phyloP scores from a whole-genome alignment of 2,113 vertebrate genomes.

The Nansenia antarctica region DNA sequence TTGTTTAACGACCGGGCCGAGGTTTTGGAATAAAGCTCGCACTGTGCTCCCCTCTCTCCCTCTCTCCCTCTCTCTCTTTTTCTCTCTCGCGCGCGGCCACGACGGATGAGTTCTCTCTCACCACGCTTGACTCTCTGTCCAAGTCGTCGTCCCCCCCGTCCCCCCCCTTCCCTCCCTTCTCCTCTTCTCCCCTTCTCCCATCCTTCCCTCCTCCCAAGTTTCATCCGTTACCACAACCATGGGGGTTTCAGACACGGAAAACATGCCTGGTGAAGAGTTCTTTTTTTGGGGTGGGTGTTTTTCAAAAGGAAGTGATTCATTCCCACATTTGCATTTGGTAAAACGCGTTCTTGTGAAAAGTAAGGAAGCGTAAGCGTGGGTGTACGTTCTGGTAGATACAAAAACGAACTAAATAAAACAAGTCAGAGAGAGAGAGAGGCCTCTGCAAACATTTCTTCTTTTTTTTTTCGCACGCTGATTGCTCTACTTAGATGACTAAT shows the following conservation, averaged over 20 bases:
- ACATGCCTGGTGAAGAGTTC: slow-evolving; percentile 20
- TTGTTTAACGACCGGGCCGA: slow-evolving; percentile 70
- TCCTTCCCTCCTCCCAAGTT: slow-evolving; percentile 3
- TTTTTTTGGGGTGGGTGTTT: no score
- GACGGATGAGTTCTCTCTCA: slow-evolving; percentile 73
- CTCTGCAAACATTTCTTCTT: slow-evolving; percentile 65
- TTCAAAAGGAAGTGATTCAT: no score
- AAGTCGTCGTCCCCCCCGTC: no score
- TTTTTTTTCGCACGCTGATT: slow-evolving; percentile 66
- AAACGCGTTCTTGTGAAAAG: no score
- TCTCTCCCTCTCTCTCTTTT: no score
- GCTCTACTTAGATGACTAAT: slow-evolving; percentile 71
- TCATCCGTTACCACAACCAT: slow-evolving; percentile 63
- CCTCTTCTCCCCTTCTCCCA: no score
- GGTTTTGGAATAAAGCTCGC: slow-evolving; percentile 68
- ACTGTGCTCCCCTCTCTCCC: no score
- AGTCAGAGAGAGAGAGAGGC: slow-evolving; percentile 44
- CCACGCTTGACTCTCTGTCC: slow-evolving; percentile 28
- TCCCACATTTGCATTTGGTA: no score
- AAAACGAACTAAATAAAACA: slow-evolving; percentile 55
- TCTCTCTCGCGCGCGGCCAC: slow-evolving; percentile 61
- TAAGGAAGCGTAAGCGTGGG: slow-evolving; percentile 30
- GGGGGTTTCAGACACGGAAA: slow-evolving; percentile 25
- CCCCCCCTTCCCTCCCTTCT: no score
- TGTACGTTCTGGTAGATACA: slow-evolving; percentile 19